Evolutionary conservation across 1,140 invertebrate species (phyloP).

Genomic region (Drosophila hydei): DNA sequence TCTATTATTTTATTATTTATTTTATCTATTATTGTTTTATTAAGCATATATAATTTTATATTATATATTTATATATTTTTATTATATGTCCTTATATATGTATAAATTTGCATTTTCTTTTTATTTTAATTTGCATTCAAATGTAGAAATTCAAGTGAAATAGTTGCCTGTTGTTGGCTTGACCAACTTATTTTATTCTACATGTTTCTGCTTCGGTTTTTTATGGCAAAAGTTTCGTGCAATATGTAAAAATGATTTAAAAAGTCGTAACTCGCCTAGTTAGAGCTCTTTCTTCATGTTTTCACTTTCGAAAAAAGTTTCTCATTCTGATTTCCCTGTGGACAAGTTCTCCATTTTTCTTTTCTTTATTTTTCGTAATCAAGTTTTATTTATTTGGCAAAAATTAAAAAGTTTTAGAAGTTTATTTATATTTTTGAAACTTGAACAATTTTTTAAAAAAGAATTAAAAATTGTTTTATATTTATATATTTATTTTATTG

Average conservation of each 20-base stretch:
- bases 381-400: background rate
- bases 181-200: background rate
- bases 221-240: background rate
- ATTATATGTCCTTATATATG: too few relatives aligned
- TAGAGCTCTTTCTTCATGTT: background rate
- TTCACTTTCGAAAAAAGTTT: background rate
- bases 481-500: too few relatives aligned
- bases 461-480: too few relatives aligned
- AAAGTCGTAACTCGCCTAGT: background rate
- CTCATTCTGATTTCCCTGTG: constrained; percentile 3
- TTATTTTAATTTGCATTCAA: too few relatives aligned
- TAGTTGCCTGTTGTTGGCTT: background rate
- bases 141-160: background rate
- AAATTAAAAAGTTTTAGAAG: background rate
- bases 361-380: background rate
- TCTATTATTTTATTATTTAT: too few relatives aligned
- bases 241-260: constrained; percentile 2
- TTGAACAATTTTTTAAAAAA: background rate
- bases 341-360: background rate
- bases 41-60: too few relatives aligned
- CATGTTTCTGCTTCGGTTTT: background rate
- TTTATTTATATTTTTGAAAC: background rate
- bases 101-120: too few relatives aligned
- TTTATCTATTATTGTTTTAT: too few relatives aligned
- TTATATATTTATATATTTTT: too few relatives aligned